A percentile compares a stretch with the other conserved stretches of the same genome.
These are phyloP conservation scores for Heliothis virescens DNA, from an alignment of 1,140 invertebrate species.

Conservation along the genomic window DNA sequence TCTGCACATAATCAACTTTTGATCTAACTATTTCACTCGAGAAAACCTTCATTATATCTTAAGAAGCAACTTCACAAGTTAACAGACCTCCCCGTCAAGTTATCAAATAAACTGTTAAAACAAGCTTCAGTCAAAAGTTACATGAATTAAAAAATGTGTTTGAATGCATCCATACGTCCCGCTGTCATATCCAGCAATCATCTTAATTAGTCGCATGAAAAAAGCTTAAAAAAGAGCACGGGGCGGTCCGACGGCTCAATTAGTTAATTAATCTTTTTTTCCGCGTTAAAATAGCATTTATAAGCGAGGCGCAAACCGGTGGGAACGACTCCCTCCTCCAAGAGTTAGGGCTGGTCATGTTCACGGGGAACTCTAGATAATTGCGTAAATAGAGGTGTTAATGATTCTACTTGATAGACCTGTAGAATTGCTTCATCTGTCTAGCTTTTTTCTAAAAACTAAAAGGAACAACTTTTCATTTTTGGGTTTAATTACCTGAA, in stretches of 20 bases:
- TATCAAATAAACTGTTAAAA: background rate
- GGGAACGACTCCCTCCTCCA: slow-evolving; percentile 74
- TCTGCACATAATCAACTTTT: no score
- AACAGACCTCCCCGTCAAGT: background rate
- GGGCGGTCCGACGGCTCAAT: slow-evolving; percentile 78
- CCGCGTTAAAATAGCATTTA: slow-evolving; percentile 86
- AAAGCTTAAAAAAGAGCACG: slow-evolving; percentile 58
- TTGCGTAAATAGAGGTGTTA: no score
- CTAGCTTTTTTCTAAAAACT: no score
- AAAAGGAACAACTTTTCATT: no score
- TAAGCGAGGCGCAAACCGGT: slow-evolving; percentile 81
- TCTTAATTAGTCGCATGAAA: slow-evolving; percentile 59
- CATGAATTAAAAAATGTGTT: background rate
- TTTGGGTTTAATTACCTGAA: no score
- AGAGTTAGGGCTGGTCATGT: slow-evolving; percentile 64
- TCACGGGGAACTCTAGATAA: background rate
- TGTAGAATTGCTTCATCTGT: background rate
- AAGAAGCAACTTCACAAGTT: background rate
- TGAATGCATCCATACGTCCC: slow-evolving; percentile 23
- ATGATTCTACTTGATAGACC: no score
- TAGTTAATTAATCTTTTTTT: slow-evolving; percentile 86
- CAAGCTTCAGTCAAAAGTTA: background rate
- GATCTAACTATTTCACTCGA: no score
- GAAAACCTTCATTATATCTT: no score
- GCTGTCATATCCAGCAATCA: slow-evolving; percentile 55